phyloP scores from a whole-genome alignment of 1,140 invertebrate genomes.

The Triops cancriformis region DNA sequence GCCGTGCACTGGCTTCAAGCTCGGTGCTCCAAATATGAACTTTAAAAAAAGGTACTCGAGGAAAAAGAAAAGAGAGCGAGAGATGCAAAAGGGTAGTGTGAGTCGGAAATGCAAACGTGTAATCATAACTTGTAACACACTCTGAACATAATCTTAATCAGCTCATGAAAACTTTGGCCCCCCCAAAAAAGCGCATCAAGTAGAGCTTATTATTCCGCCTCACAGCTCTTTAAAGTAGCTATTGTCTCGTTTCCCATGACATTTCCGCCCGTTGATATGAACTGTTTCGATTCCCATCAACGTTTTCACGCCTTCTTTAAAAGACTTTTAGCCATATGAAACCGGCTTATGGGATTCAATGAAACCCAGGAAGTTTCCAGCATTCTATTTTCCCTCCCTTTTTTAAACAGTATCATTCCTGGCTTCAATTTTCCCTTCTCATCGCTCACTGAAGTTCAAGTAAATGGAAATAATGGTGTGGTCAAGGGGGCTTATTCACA shows the following conservation, averaged over 20 bases:
- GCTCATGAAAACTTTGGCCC: background rate
- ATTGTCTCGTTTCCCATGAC: background rate
- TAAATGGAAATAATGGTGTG: background rate
- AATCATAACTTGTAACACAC: background rate
- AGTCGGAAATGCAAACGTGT: background rate
- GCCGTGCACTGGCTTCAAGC: too few species aligned
- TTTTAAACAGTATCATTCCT: background rate
- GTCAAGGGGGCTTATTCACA: too few species aligned
- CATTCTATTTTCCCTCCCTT: background rate
- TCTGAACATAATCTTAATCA: background rate
- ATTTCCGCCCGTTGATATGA: background rate
- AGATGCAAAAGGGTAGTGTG: background rate
- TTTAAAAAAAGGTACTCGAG: background rate
- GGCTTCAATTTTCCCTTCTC: background rate
- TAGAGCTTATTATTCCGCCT: slow-evolving; percentile 5
- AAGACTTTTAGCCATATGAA: background rate
- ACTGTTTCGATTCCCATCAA: background rate
- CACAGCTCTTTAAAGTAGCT: background rate
- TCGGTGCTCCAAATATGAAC: background rate
- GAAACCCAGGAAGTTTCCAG: background rate
- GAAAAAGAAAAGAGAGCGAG: background rate
- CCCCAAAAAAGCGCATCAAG: background rate
- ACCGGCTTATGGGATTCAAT: background rate
- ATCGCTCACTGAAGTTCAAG: background rate
- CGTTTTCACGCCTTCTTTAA: background rate